A percentile compares a stretch with the other conserved stretches of the same genome.
Evolutionary conservation across 2,113 vertebrate genomes (phyloP).

Genomic region (Pipra filicauda): DNA sequence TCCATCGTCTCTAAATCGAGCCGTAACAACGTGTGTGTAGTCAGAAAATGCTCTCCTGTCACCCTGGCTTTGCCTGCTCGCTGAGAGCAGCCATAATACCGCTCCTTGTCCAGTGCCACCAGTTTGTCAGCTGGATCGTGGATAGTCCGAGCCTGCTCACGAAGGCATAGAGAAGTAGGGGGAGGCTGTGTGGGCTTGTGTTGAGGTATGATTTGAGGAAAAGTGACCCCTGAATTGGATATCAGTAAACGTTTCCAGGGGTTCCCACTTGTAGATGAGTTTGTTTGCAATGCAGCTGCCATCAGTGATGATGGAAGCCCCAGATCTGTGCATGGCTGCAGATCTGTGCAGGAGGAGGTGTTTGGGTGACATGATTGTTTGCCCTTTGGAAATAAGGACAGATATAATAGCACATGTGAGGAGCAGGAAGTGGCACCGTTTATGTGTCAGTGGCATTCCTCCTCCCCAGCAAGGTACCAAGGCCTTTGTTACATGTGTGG

Average conservation of each 20-base stretch:
- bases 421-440: not conserved
- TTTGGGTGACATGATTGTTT: not conserved
- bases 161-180: not conserved
- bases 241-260: not conserved
- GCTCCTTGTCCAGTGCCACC: not conserved
- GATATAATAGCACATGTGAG: not conserved
- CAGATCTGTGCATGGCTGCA: not conserved
- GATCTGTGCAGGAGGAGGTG: not conserved
- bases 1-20: not conserved
- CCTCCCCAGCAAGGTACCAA: not conserved
- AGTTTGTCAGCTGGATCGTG: not conserved
- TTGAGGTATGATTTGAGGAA: not conserved
- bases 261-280: not conserved
- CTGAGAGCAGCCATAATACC: accelerated
- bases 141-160: not conserved
- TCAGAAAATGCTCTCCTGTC: not conserved
- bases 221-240: not conserved
- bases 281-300: not conserved
- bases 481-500: not conserved
- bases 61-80: not conserved
- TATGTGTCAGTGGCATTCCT: not conserved
- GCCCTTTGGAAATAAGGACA: not conserved
- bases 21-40: accelerated
- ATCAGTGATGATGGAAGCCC: not conserved
- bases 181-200: not conserved